Base-by-base conservation (phyloP, 2,888 invertebrate genomes). In the Meta bourneti region DNA sequence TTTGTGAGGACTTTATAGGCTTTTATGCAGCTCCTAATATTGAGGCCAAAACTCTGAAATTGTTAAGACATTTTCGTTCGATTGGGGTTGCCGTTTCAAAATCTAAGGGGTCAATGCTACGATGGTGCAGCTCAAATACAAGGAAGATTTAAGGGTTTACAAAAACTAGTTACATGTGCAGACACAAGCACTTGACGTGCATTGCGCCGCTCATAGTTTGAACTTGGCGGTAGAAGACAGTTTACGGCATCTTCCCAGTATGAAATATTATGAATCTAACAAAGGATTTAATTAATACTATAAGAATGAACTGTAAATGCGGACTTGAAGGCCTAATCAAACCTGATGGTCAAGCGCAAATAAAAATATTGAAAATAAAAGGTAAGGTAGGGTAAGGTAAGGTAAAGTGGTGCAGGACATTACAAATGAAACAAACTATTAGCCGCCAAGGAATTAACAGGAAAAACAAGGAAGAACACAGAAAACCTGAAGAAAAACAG, bases 131-230 rank as follows among this genome's bases (percentile, higher is more conserved):
- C 78, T n/a, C 34, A 78, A 9, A 78, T 78, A 49, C 34, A 49
- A 78, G 78, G 49, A 13, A 61, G 11, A 54, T 54, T 8, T 54
- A 54, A 54, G 4, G 61, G 61, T 9, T 13, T 61, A 13, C 61
- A 61, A 13, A 61, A 61, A 61, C 13, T 54, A 11, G 54, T 54
- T 61, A 61, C 11, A 51, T 78, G 1, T 78, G 49, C 78, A 78
- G n/a, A 34, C 78, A 6, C 48, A 49, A 49, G 78, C 78, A 6
- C 48, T 11, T 49, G 34, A 78, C 49, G 13, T 78, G 4, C 78
- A 78, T 13, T 78, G 78, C n/a, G 49, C 78, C 9, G 78, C 78
- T 16, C 78, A 78, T 51, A 78, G n/a, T 78, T 78, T 49, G 51
- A 78, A 78, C n/a, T n/a, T 49, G 48, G 78, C 78, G 49, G 78